Conservation (phyloP, 2,797 vertebrate genomes). For the Helarctos malayanus region DNA sequence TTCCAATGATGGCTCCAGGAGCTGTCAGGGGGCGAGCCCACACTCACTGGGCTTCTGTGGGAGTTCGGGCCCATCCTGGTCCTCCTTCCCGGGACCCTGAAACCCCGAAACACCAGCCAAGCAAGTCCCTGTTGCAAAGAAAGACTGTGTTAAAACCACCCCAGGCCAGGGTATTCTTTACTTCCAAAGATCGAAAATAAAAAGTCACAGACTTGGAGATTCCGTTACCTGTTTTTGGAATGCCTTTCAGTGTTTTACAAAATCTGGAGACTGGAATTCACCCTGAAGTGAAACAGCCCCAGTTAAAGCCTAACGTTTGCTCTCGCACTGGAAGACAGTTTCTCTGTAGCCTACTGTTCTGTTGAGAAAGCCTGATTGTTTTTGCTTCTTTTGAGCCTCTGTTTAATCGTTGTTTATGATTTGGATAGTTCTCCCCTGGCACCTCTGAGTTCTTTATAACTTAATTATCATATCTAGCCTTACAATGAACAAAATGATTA, state of each 20-base stretch:
- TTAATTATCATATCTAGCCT: constrained; percentile 73
- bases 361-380: constrained; percentile 55
- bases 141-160: constrained; percentile 46
- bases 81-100: background rate
- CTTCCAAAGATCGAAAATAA: constrained; percentile 46
- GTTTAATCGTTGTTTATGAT: constrained; percentile 70
- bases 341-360: constrained; percentile 68
- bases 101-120: background rate
- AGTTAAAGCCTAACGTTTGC: constrained; percentile 26
- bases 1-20: background rate
- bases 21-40: background rate
- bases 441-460: constrained; percentile 59
- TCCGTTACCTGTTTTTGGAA: constrained; percentile 28
- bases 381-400: constrained; percentile 44
- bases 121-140: background rate
- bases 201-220: constrained; percentile 5
- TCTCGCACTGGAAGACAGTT: constrained; percentile 44
- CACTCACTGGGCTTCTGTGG: background rate
- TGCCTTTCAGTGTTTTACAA: constrained; percentile 23
- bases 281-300: constrained; percentile 8
- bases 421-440: constrained; percentile 58
- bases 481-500: constrained; percentile 55
- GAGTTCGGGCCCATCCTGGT: background rate
- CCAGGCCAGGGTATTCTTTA: constrained; percentile 14
- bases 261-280: constrained; percentile 71